Evolutionary conservation across 2,113 vertebrate species (phyloP), one percentile per base, ranked within the genome.

Genomic region (Callithrix jacchus): DNA sequence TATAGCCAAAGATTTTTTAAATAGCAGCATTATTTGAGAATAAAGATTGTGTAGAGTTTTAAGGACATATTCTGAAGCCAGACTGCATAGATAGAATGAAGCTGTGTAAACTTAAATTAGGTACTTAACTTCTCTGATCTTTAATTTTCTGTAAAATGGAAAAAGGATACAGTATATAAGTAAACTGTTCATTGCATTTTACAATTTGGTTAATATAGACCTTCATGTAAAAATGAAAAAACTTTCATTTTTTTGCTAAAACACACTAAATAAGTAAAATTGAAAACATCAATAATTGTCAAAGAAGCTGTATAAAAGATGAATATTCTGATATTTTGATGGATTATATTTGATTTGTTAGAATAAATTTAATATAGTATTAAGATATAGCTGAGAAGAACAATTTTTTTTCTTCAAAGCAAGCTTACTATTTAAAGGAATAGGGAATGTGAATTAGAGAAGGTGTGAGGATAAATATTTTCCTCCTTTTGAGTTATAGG

Each of bases 121-220:
- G 49, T n/a, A 47, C n/a, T 54, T 56, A 74, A 35, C 45, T 25
- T 87, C 56, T 56, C 54, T 37, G 81, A 93, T 47, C 35, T 3
- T 32, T 18, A 47, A 9, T 20, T 96, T 90, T 87, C 66, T 92
- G 7, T 83, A 87, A 87, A 86, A 58, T 42, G 66, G 32, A 27
- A 64, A 64, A 64, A 13, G 12, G 12, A 64, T 13, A 30, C 3
- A 45, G 13, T 58, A 49, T 58, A 14, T 61, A 61, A 30, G 49
- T 83, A 42, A 87, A 27, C 5, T 83, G 18, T 54, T 6, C 7
- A 32, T 92, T 92, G 42, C n/a, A 64, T 94, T 82, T 94, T 49
- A 79, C 74, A 74, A 49, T 96, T 94, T 93, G 79, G 32, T 83
- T 87, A 74, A 68, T 88, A 66, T 92, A 81, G 27, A 70, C 40